phyloP scores from a whole-genome alignment of 2,888 invertebrate genomes.

The Amblyjoppa proteus region DNA sequence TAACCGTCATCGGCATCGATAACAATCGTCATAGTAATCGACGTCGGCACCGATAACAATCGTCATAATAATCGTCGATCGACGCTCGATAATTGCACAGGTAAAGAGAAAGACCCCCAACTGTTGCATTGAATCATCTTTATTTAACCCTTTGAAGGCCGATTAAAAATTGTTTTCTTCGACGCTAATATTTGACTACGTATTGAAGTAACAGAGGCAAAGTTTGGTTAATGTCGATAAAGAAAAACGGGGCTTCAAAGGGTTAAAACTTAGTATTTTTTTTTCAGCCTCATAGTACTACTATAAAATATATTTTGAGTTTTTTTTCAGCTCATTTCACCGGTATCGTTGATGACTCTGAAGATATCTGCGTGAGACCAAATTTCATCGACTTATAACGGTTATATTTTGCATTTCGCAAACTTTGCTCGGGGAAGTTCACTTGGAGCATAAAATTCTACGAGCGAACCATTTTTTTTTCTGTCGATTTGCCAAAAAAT shows the following conservation, averaged over 20 bases:
- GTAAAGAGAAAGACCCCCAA: neutral
- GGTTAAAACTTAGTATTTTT: slow-evolving; percentile 11
- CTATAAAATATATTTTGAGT: neutral
- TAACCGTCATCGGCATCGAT: no score
- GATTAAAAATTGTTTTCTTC: neutral
- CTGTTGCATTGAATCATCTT: neutral
- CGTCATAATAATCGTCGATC: slow-evolving; percentile 25
- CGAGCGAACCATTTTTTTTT: no score
- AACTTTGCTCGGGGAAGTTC: no score
- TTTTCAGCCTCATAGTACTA: slow-evolving; percentile 20
- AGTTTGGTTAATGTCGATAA: slow-evolving; percentile 3
- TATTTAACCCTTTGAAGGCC: slow-evolving; percentile 30
- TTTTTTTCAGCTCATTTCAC: neutral
- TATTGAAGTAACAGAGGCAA: slow-evolving; percentile 11
- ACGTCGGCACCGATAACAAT: no score
- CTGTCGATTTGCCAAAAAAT: no score
- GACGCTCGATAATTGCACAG: slow-evolving; percentile 8
- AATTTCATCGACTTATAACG: no score
- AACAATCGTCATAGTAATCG: no score
- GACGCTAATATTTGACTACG: neutral
- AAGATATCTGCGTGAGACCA: no score
- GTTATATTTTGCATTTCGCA: no score
- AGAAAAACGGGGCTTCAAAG: slow-evolving; percentile 30
- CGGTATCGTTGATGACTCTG: neutral
- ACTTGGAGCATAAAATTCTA: no score